Conservation (phyloP, 2,888 invertebrate species). For the Nomada fabriciana region DNA sequence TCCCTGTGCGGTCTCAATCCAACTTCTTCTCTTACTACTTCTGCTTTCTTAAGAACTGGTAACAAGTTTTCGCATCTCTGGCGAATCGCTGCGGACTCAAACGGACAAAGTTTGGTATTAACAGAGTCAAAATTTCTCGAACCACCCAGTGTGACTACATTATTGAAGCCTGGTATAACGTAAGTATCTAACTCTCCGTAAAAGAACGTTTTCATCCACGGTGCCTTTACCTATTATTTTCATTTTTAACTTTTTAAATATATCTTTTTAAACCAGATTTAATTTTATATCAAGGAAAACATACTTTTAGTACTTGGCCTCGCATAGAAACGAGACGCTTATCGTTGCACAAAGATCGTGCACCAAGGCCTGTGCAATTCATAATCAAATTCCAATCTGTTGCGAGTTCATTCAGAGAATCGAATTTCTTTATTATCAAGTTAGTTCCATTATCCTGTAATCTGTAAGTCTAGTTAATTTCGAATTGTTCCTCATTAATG, state of each 20-base stretch:
- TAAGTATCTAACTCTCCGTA: conserved; percentile 95
- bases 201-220: conserved; percentile 95
- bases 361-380: conserved; percentile 95
- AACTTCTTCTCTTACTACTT: conserved; percentile 70
- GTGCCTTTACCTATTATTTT: conserved; percentile 89
- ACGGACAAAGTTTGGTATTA: conserved; percentile 87
- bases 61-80: conserved; percentile 91
- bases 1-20: conserved; percentile 94
- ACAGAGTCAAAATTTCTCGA: conserved; percentile 93
- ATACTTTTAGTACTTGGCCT: conserved; percentile 92
- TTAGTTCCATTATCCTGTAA: conserved; percentile 88
- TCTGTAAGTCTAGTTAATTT: conserved; percentile 80
- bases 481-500: not conserved
- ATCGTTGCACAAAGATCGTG: conserved; percentile 91
- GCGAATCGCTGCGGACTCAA: conserved; percentile 91
- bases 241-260: not conserved
- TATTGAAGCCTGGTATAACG: conserved; percentile 91
- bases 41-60: conserved; percentile 87
- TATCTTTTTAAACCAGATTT: conserved; percentile 1
- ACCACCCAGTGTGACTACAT: conserved; percentile 93
- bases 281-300: not conserved
- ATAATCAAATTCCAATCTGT: conserved; percentile 89
- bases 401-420: conserved; percentile 87
- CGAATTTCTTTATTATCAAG: conserved; percentile 86
- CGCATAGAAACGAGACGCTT: conserved; percentile 91